Evolutionary conservation across 2,113 vertebrate genomes (phyloP), one percentile per base, ranked within the genome.

Genomic region (Acinonyx jubatus): DNA sequence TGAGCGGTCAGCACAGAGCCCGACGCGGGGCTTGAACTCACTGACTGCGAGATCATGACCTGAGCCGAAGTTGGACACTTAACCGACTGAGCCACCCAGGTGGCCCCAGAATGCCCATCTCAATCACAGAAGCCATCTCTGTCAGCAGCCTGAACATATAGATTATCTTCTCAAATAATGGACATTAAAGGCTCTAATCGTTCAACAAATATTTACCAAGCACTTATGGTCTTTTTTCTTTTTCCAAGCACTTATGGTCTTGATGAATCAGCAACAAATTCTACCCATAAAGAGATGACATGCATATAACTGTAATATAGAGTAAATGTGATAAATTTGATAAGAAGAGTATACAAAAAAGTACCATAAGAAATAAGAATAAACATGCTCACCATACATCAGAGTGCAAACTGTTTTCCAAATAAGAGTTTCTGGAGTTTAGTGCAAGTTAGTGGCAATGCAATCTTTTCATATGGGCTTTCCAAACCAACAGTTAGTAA

Each of bases 401-500:
- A 82, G 18, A 81, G 25, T 8, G 95, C n/a, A 89, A 89, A 76
- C 41, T n/a, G 31, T 82, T 94, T 25, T 78, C 38, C 25, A 71
- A 91, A 31, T 7, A 89, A 65, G 12, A 89, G 38, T 50, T 96
- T 96, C 31, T 63, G 7, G 18, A 94, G 33, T 76, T 91, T 71
- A 91, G 63, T n/a, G 8, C 27, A 69, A 79, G 16, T 33, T 66
- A 79, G 18, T 69, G 18, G n/a, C 19, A 95, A 79, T 33, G 21
- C 45, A 91, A 69, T 78, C 36, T 92, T 93, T 27, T 57, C 92
- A 92, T 36, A 86, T 41, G 7, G 71, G 73, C 33, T 92, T 88
- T 96, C 31, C 57, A 95, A 97, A 96, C 38, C 45, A 88, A 73
- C 38, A 83, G 71, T 85, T 88, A 93, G 69, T 45, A 88, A 21